Base-by-base conservation (phyloP, 2,797 vertebrate species). In the Amblyopsis hoosieri region DNA sequence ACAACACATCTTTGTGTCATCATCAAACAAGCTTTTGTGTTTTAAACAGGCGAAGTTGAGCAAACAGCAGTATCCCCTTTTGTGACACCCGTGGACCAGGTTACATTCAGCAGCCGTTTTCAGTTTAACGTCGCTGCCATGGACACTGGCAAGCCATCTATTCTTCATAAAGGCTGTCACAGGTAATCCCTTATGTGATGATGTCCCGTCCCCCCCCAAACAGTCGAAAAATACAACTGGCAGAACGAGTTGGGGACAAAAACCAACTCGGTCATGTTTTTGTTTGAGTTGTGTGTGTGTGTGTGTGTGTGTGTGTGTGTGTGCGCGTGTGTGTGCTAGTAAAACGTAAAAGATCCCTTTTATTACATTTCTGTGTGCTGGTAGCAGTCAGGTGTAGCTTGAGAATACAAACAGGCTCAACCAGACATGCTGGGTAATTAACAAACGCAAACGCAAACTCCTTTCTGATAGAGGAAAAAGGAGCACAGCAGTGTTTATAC, bases 381-480 rank as follows among this genome's bases (percentile, higher is more conserved):
- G 90, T 86, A 89, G 87, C 78, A 72, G 81, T 77, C 87, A 86
- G 88, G 83, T 81, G 87, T 87, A 90, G 89, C 86, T 85, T 78
- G 75, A 76, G 70, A 90, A 89, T 85, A 89, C 85, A 92, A 90
- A 92, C 92, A 91, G 87, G 87, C 90, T 85, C 81, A 90, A 93
- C 88, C 83, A 90, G 91, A 91, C 90, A 91, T 86, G 89, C 91
- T 81, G 84, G 87, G 90, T 93, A 92, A 93, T 94, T 93, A 93
- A 92, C 91, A 92, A 93, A 93, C 91, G 86, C 92, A 93, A 92
- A 91, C 91, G 86, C 92, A 93, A 92, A 91, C 91, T 93, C 85
- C 90, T 91, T 92, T 91, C 89, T 91, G 91, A 91, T 91, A 89
- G 89, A 87, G 88, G 90, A 90, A 90, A 92, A 90, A 90, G 88